Conservation (phyloP, 2,888 invertebrate species). For the Helobdella robusta region DNA sequence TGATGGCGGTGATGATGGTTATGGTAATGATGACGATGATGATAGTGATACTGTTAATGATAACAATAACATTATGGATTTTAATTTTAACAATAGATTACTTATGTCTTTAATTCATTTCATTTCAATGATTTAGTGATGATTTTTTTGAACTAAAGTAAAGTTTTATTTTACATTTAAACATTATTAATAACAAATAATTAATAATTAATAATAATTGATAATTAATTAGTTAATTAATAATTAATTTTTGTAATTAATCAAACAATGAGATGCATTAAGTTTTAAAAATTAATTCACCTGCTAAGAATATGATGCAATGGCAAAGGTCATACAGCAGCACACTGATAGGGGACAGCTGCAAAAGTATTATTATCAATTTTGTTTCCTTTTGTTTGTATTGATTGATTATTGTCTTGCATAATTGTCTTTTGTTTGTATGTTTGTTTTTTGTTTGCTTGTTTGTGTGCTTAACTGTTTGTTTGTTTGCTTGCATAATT, state of each 20-base stretch:
- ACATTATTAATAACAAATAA: too few relatives aligned
- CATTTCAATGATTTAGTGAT: too few relatives aligned
- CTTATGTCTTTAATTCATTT: too few relatives aligned
- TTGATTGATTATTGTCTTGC: slow-evolving; percentile 11
- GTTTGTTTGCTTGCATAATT: not conserved
- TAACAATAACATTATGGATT: not conserved
- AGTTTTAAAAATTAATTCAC: not conserved
- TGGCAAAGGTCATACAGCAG: slow-evolving; percentile 79
- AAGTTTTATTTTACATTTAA: too few relatives aligned
- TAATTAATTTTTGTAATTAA: too few relatives aligned
- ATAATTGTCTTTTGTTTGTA: not conserved
- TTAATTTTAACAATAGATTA: too few relatives aligned
- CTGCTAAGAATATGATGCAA: slow-evolving; percentile 72
- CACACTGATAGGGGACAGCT: slow-evolving; percentile 75
- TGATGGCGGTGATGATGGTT: slow-evolving; percentile 9
- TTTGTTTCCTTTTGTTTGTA: not conserved
- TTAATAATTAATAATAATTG: too few relatives aligned
- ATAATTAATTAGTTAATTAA: too few relatives aligned
- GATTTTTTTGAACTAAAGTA: too few relatives aligned
- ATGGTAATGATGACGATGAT: slow-evolving; percentile 8
- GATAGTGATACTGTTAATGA: not conserved
- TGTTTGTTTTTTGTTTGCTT: not conserved
- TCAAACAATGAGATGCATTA: not conserved
- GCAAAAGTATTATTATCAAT: slow-evolving; percentile 37
- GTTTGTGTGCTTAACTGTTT: not conserved